Percentiles rank a stretch among this genome's conserved stretches.
These are phyloP conservation scores for Caenorhabditis macrosperma DNA, from an alignment of 2,888 invertebrate genomes.

Conservation along the genomic window DNA sequence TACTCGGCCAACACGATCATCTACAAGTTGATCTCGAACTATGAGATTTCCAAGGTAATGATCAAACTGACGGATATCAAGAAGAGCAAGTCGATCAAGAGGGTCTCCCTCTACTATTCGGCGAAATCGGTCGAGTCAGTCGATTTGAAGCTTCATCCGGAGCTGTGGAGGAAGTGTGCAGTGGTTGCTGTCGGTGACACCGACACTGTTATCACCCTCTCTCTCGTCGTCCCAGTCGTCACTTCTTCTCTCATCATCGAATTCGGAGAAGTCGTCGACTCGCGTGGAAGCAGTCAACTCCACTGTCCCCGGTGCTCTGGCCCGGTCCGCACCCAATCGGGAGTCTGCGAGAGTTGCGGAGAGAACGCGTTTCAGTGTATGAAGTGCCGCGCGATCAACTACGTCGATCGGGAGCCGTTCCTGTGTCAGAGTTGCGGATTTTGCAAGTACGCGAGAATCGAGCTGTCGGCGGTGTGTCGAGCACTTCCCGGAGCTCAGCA, in stretches of 20 bases:
- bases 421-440: constrained; percentile 98
- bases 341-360: constrained; percentile 96
- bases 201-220: constrained; percentile 21
- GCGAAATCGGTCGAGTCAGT: constrained; percentile 94
- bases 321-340: constrained; percentile 96
- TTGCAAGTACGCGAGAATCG: constrained; percentile 99
- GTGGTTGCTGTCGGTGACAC: constrained; percentile 83
- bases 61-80: constrained; percentile 95
- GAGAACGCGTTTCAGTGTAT: constrained; percentile 99
- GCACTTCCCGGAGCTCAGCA: constrained; percentile 96
- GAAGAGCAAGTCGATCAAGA: constrained; percentile 91
- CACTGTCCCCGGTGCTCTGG: constrained; percentile 86
- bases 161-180: constrained; percentile 94
- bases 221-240: constrained; percentile 84
- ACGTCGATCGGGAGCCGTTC: constrained; percentile 98
- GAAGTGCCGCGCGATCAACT: constrained; percentile 97
- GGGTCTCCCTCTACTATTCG: constrained; percentile 94
- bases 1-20: constrained; percentile 98
- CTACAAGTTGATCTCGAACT: constrained; percentile 94
- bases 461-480: constrained; percentile 92
- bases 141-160: constrained; percentile 89
- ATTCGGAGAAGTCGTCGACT: constrained; percentile 97
- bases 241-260: constrained; percentile 99
- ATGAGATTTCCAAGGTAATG: constrained; percentile 88
- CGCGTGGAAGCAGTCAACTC: constrained; percentile 87